phyloP scores from a whole-genome alignment of 1,140 invertebrate species.

The Cyrtorhinus lividipennis region DNA sequence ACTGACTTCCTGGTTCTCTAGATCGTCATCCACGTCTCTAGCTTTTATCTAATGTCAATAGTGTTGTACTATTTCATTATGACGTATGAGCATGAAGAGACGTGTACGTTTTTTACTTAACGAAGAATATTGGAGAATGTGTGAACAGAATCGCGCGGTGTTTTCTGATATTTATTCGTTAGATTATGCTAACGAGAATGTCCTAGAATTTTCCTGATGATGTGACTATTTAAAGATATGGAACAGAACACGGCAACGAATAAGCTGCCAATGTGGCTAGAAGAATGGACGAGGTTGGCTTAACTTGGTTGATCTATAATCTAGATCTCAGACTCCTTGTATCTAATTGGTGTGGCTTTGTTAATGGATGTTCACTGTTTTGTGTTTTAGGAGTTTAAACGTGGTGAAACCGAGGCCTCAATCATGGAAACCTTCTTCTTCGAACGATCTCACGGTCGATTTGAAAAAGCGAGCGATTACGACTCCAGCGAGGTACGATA shows the following conservation, averaged over 20 bases:
- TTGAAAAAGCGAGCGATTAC: constrained; percentile 22
- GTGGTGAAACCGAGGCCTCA: constrained; percentile 19
- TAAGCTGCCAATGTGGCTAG: constrained; percentile 24
- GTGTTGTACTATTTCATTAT: too few relatives aligned
- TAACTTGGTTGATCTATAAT: background rate
- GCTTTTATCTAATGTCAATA: too few relatives aligned
- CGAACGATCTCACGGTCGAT: background rate
- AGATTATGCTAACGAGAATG: too few relatives aligned
- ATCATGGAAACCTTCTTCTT: constrained; percentile 19
- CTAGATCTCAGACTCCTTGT: background rate
- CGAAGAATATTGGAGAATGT: too few relatives aligned
- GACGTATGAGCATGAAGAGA: too few relatives aligned
- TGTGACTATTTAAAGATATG: background rate
- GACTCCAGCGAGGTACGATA: constrained; percentile 21
- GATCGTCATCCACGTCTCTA: too few relatives aligned
- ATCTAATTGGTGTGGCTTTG: background rate
- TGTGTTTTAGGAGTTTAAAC: constrained; percentile 13
- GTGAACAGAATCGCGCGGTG: too few relatives aligned
- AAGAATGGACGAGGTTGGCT: constrained; percentile 24
- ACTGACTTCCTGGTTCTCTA: too few relatives aligned
- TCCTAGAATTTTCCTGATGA: too few relatives aligned
- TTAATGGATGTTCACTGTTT: constrained; percentile 7
- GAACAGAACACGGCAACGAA: background rate
- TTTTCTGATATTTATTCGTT: too few relatives aligned
- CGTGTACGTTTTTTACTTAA: too few relatives aligned